Conservation (phyloP, 2,797 vertebrate species). For the Notamacropus eugenii region DNA sequence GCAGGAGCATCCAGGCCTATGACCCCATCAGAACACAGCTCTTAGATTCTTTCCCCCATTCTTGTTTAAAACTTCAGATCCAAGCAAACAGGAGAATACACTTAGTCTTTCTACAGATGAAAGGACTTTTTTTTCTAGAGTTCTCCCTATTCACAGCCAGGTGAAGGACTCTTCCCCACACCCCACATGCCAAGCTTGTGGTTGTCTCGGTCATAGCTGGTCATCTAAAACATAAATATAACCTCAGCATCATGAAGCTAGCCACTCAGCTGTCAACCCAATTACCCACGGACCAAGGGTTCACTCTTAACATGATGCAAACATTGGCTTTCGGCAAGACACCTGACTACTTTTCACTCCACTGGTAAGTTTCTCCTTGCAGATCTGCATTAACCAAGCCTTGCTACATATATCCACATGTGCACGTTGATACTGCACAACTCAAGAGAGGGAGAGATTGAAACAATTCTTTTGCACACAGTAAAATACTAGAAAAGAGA, state of each 20-base stretch:
- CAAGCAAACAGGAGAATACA: not conserved
- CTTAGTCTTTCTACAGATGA: not conserved
- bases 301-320: not conserved
- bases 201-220: not conserved
- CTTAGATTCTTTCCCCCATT: not conserved
- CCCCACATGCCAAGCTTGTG: not conserved
- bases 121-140: not conserved
- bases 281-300: not conserved
- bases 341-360: not conserved
- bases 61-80: not conserved
- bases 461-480: not conserved
- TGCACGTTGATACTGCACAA: not conserved
- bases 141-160: not conserved
- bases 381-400: not conserved
- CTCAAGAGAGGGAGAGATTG: not conserved
- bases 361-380: not conserved
- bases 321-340: not conserved
- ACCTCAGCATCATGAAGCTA: not conserved
- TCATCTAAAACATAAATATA: not conserved
- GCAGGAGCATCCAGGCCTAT: conserved; percentile 30
- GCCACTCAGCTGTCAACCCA: not conserved
- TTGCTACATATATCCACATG: not conserved
- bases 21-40: not conserved
- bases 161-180: not conserved
- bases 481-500: not conserved